phyloP scores from a whole-genome alignment of 1,140 invertebrate genomes.

The Agrilus planipennis region DNA sequence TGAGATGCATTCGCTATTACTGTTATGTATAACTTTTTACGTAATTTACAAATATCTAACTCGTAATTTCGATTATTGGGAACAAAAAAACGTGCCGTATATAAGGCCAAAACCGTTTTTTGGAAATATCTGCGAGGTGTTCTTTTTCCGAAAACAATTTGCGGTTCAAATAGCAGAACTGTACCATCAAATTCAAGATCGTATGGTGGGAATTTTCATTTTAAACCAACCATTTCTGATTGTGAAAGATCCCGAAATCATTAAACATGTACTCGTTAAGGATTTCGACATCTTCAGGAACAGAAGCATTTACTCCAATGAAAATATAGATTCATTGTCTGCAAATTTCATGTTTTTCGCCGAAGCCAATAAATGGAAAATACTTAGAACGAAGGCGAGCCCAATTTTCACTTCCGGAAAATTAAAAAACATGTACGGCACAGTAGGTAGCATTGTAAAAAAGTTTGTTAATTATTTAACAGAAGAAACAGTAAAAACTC shows the following conservation, averaged over 20 bases:
- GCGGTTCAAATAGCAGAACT: conserved; percentile 18
- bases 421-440: conserved; percentile 34
- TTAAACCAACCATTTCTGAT: conserved; percentile 34
- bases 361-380: conserved; percentile 36
- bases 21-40: neutral
- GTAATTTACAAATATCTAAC: conserved; percentile 15
- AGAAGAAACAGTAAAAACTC: conserved; percentile 2
- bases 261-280: conserved; percentile 36
- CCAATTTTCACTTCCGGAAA: conserved; percentile 42
- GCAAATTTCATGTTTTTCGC: conserved; percentile 27
- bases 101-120: conserved; percentile 26
- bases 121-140: conserved; percentile 24
- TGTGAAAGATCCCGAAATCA: conserved; percentile 35
- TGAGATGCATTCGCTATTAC: neutral
- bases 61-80: conserved; percentile 35
- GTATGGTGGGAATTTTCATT: conserved; percentile 32
- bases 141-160: conserved; percentile 17
- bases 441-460: conserved; percentile 21
- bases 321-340: conserved; percentile 28
- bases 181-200: conserved; percentile 18
- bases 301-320: conserved; percentile 23
- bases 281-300: conserved; percentile 40
- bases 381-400: conserved; percentile 36
- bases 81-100: conserved; percentile 30
- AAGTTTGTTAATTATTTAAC: conserved; percentile 17